Conservation (phyloP, 2,888 invertebrate species). For the Agapostemon virescens region DNA sequence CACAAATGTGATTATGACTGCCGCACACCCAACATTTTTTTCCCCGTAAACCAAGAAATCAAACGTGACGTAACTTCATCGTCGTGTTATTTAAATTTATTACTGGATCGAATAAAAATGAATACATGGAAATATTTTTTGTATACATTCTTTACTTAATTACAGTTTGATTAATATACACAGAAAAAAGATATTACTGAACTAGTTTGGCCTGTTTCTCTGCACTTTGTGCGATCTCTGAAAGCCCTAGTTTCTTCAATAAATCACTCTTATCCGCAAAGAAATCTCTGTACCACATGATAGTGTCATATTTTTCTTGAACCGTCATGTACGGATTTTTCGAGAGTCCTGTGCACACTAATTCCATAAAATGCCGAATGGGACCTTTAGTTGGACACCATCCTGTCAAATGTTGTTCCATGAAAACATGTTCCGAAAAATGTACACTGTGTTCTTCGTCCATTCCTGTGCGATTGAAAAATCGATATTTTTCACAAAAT, state of each 20-base stretch:
- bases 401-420: constrained; percentile 90
- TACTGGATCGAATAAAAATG: neutral
- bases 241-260: constrained; percentile 85
- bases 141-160: constrained; percentile 11
- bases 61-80: neutral
- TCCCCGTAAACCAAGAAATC: neutral
- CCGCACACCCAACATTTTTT: neutral
- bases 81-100: neutral
- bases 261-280: constrained; percentile 90
- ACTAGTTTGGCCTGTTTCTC: neutral
- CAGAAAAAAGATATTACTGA: neutral
- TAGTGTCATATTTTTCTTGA: constrained; percentile 92
- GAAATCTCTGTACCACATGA: constrained; percentile 95
- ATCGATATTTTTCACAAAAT: constrained; percentile 6
- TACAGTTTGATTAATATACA: neutral
- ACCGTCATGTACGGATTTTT: constrained; percentile 96
- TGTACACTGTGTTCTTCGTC: constrained; percentile 86
- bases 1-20: neutral
- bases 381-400: constrained; percentile 97
- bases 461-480: constrained; percentile 81
- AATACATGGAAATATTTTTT: neutral
- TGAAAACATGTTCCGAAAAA: constrained; percentile 97
- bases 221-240: constrained; percentile 68
- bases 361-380: constrained; percentile 97
- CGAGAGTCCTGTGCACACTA: constrained; percentile 95